Conservation (phyloP, 2,113 vertebrate genomes). For the Xiphophorus maculatus region DNA sequence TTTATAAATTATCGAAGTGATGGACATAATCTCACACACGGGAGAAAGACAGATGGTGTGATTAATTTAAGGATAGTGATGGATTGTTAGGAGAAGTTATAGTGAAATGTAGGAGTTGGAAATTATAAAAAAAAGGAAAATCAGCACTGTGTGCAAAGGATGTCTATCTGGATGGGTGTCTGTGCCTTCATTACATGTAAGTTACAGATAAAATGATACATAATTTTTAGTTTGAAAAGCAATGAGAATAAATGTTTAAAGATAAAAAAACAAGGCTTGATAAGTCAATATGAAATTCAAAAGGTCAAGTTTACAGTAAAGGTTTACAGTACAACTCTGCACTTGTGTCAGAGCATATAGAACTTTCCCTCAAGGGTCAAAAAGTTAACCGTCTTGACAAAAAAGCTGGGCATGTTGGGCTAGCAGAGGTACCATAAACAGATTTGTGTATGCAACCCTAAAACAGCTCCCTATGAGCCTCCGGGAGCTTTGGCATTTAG, state of each 20-base stretch:
- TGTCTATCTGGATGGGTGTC: constrained; percentile 12
- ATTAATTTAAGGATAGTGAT: constrained; percentile 11
- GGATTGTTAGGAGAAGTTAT: constrained; percentile 25
- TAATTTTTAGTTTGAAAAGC: constrained; percentile 14
- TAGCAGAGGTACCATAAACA: background rate
- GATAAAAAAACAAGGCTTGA: constrained; percentile 15
- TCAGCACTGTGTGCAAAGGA: constrained; percentile 17
- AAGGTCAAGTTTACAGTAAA: constrained; percentile 63
- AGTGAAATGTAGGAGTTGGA: constrained; percentile 25
- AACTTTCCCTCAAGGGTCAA: constrained; percentile 7
- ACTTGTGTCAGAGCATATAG: background rate
- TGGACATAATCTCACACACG: constrained; percentile 43
- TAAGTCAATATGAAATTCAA: constrained; percentile 37
- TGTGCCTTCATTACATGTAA: constrained; percentile 2
- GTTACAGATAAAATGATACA: background rate
- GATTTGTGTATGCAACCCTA: background rate
- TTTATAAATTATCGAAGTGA: constrained; percentile 31
- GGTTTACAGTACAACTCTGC: constrained; percentile 58
- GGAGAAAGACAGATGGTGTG: constrained; percentile 42
- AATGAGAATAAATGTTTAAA: constrained; percentile 35
- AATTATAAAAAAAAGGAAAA: constrained; percentile 4
- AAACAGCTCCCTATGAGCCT: background rate
- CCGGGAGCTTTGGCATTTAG: background rate
- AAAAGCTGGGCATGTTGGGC: constrained; percentile 9
- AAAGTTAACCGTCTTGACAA: constrained; percentile 5